Conservation (phyloP, 2,888 invertebrate genomes). For the Platycnemis pennipes region DNA sequence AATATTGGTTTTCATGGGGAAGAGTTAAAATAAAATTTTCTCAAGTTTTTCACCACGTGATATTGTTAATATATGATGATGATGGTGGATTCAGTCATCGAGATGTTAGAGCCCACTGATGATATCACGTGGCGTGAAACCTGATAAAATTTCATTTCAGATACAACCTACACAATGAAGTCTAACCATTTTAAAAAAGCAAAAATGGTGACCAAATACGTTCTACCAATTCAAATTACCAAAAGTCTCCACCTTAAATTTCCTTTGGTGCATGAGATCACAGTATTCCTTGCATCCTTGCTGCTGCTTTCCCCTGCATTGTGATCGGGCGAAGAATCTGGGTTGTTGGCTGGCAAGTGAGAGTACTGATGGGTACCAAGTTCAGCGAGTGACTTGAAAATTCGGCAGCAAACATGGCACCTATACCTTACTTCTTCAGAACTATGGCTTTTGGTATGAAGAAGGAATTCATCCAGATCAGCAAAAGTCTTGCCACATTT, state of each 20-base stretch:
- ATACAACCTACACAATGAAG: neutral
- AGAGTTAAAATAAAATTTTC: too few species aligned
- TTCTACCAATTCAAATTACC: neutral
- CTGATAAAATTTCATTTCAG: neutral
- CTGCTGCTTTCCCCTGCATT: conserved; percentile 75
- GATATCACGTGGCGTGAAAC: too few species aligned
- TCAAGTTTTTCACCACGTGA: too few species aligned
- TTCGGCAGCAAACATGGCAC: conserved; percentile 83
- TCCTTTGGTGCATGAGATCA: conserved; percentile 72
- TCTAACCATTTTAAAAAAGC: neutral
- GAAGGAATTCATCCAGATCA: conserved; percentile 83
- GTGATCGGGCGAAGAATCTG: conserved; percentile 73
- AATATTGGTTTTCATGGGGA: too few species aligned
- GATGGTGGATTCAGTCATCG: too few species aligned
- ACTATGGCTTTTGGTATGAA: conserved; percentile 83
- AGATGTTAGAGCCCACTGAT: too few species aligned
- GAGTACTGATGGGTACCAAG: conserved; percentile 84
- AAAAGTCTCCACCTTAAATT: conserved; percentile 72
- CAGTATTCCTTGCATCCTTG: conserved; percentile 78
- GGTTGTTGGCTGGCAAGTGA: conserved; percentile 78
- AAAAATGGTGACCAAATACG: neutral
- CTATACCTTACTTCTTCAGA: conserved; percentile 81
- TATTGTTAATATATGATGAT: too few species aligned
- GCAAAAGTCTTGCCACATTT: conserved; percentile 83
- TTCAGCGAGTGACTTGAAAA: conserved; percentile 82